Base-by-base conservation (phyloP, 2,888 invertebrate genomes). In the Strigamia transsilvanica region DNA sequence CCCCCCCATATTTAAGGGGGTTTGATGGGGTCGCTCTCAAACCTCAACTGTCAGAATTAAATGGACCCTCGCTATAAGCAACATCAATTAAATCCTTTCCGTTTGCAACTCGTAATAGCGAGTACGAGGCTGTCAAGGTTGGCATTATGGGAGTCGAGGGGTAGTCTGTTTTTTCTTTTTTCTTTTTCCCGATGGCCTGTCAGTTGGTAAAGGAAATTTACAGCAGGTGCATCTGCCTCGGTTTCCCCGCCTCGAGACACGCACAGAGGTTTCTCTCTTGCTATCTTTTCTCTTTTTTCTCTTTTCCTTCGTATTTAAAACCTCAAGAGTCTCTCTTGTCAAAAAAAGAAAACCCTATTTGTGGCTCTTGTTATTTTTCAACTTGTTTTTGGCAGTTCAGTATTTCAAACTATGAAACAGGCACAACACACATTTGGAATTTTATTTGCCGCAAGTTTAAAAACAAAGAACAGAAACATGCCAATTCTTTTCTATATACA, bases 21-120 rank as follows among this genome's bases (percentile, higher is more conserved):
- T 12, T 73, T 73, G 27, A 32, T 27, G 27, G 73, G 73, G 73
- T 73, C 27, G 27, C 73, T 73, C 73, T 23, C 73, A 73, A 73
- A 73, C 73, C 73, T 73, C 73, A 73, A 73, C 73, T 73, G 73
- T 73, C 73, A 73, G 73, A 73, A 73, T 73, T 32, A 73, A 73
- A 73, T 73, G 73, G 73, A 73, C 73, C 73, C 73, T 32, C 73
- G 15, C 12, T 73, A 73, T 7, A 73, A 73, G 15, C 73, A 73
- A 73, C 32, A 73, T 27, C 73, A 73, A 73, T 73, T 73, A 73
- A 73, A 32, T 73, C 73, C 23, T 73, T 73, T 73, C 73, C 73
- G 73, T 73, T 73, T 73, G 7, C 73, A 73, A 27, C 27, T 73
- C 73, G 73, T 27, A 27, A 73, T 73, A 73, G 0, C 32, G 73